Conservation (phyloP, 2,888 invertebrate genomes). For the Electrophaes corylata region DNA sequence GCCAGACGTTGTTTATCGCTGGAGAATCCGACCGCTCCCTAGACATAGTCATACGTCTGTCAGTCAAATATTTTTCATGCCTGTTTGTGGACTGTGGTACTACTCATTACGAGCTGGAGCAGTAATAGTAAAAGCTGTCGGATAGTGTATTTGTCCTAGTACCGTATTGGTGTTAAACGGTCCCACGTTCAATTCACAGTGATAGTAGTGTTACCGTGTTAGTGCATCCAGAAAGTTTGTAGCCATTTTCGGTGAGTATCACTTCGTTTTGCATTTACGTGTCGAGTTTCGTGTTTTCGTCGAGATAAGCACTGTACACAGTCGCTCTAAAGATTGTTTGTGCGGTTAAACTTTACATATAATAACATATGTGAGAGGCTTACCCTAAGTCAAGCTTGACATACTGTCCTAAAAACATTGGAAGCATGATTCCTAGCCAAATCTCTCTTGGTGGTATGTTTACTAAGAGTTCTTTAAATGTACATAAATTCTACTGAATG, state of each 20-base stretch:
- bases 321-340: constrained; percentile 41
- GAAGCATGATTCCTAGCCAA: constrained; percentile 20
- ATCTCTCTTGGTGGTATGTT: constrained; percentile 2
- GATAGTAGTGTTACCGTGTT: constrained; percentile 54
- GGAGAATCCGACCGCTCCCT: constrained; percentile 81
- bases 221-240: constrained; percentile 69
- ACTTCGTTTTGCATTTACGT: constrained; percentile 66
- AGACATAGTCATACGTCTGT: constrained; percentile 71
- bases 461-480: background rate
- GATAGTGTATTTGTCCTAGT: constrained; percentile 78
- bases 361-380: constrained; percentile 21
- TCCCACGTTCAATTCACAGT: constrained; percentile 74
- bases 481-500: background rate
- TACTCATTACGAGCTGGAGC: constrained; percentile 70
- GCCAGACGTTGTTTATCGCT: constrained; percentile 51
- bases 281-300: constrained; percentile 55
- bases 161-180: constrained; percentile 74
- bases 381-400: constrained; percentile 28
- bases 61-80: constrained; percentile 81
- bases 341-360: constrained; percentile 18
- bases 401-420: constrained; percentile 39
- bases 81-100: constrained; percentile 80
- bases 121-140: constrained; percentile 82
- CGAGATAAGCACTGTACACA: constrained; percentile 44
- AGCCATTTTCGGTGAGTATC: constrained; percentile 79